Conservation (phyloP, 2,113 vertebrate species). For the Nicator chloris region DNA sequence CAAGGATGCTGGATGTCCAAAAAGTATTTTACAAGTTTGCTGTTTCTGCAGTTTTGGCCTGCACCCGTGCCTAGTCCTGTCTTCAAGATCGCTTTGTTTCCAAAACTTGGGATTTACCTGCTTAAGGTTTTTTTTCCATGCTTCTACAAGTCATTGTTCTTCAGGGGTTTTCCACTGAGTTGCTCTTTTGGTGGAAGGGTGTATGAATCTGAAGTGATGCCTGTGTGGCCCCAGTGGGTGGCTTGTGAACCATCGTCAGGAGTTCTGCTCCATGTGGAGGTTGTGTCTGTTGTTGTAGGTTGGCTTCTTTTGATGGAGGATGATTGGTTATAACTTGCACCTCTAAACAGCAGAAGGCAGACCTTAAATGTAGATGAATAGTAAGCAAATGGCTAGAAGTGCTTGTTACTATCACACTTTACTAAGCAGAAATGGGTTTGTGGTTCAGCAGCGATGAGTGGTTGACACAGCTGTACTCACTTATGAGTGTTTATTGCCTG, state of each 20-base stretch:
- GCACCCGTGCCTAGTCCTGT: background rate
- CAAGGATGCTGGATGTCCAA: fast-evolving
- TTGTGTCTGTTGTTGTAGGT: fast-evolving
- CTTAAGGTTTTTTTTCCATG: background rate
- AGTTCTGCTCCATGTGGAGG: background rate
- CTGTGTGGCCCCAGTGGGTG: background rate
- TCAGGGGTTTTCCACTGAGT: background rate
- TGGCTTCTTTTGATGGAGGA: background rate
- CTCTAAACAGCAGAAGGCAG: background rate
- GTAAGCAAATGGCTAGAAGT: background rate
- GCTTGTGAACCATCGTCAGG: background rate
- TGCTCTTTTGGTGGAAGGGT: background rate
- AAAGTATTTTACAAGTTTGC: background rate
- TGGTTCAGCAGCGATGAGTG: background rate
- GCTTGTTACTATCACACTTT: background rate
- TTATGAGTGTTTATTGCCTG: background rate
- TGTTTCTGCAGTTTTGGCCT: background rate
- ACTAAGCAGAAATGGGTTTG: background rate
- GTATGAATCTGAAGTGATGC: background rate
- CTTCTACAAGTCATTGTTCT: background rate
- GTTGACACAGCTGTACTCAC: background rate
- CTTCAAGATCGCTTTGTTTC: background rate
- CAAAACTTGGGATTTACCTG: background rate
- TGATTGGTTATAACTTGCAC: background rate
- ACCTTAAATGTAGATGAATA: background rate